phyloP scores from a whole-genome alignment of 2,888 invertebrate species.

The Thymelicus sylvestris region DNA sequence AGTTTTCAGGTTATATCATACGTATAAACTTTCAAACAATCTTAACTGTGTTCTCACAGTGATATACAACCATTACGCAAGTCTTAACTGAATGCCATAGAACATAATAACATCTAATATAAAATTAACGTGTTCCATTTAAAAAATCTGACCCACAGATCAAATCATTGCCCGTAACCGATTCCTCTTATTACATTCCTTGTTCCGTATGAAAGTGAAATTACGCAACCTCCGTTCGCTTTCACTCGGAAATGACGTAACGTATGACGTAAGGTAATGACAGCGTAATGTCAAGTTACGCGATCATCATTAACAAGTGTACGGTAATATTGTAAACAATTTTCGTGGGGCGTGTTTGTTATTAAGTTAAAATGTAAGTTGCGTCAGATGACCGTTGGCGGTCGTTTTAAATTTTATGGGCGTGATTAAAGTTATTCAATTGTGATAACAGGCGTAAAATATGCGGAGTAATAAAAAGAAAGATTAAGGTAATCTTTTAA shows the following conservation, averaged over 20 bases:
- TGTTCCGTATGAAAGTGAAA: conserved; percentile 17
- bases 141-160: conserved; percentile 21
- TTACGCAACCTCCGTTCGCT: conserved; percentile 19
- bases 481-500: no score
- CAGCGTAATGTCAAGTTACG: conserved; percentile 23
- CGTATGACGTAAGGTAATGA: conserved; percentile 12
- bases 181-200: conserved; percentile 34
- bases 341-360: conserved; percentile 9
- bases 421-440: background rate
- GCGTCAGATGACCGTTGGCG: conserved; percentile 1
- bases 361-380: background rate
- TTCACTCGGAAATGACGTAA: conserved; percentile 25
- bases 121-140: background rate
- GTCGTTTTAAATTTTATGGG: background rate
- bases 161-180: conserved; percentile 37
- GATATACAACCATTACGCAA: no score
- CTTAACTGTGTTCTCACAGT: no score
- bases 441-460: background rate
- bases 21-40: no score
- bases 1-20: no score
- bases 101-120: background rate
- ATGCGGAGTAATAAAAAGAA: no score
- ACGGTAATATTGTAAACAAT: conserved; percentile 23
- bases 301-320: conserved; percentile 31
- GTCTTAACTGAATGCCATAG: background rate